Evolutionary conservation across 2,113 vertebrate species (phyloP).

Genomic region (Vimba vimba): DNA sequence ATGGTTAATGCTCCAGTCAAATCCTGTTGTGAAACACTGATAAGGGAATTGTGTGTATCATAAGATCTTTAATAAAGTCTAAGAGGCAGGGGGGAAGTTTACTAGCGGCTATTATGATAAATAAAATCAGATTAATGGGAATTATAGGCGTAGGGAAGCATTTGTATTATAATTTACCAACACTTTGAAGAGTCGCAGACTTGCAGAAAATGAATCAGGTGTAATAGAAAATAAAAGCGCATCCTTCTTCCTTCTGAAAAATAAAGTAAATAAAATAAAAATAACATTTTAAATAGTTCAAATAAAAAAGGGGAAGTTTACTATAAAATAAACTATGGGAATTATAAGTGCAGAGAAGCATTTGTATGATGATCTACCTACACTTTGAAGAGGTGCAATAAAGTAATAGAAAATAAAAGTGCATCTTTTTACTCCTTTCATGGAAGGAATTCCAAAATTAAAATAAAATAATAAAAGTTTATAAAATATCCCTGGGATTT

Average conservation of each 20-base stretch:
- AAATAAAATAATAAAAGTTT: too few species aligned
- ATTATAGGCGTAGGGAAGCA: conserved; percentile 42
- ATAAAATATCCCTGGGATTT: background rate
- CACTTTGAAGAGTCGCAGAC: conserved; percentile 22
- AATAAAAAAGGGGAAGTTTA: conserved; percentile 17
- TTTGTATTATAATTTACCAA: conserved; percentile 44
- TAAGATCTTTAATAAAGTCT: conserved; percentile 53
- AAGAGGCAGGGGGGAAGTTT: conserved; percentile 45
- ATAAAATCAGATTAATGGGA: conserved; percentile 50
- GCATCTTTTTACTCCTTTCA: background rate
- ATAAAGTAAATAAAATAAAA: background rate
- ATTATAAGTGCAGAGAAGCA: conserved; percentile 42
- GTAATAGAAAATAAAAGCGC: background rate
- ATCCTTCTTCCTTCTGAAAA: too few species aligned
- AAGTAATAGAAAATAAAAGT: background rate
- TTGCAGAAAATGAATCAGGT: background rate
- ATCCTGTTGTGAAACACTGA: conserved; percentile 36
- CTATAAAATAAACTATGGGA: conserved; percentile 38
- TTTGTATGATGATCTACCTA: conserved; percentile 43
- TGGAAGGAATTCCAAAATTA: too few species aligned
- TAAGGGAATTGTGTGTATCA: conserved; percentile 50
- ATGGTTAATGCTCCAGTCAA: conserved; percentile 19
- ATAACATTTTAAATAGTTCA: background rate
- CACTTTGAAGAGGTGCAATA: conserved; percentile 27
- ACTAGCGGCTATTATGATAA: conserved; percentile 28